phyloP scores from a whole-genome alignment of 2,888 invertebrate species.

The Drosophila kanekoi region DNA sequence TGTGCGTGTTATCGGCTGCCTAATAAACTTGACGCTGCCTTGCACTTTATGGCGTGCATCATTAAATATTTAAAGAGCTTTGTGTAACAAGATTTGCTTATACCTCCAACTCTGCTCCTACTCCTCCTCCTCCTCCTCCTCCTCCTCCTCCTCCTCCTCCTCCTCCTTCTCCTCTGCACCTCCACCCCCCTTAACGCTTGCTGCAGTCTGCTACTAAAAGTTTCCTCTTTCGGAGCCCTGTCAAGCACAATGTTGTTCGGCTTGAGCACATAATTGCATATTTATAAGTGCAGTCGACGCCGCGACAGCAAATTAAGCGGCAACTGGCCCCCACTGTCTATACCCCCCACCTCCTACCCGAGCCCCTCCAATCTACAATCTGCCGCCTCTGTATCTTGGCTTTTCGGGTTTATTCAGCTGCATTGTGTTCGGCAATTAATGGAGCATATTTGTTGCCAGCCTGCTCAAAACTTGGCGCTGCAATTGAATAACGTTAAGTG shows the following conservation, averaged over 20 bases:
- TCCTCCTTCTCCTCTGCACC: too few relatives aligned
- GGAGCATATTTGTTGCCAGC: conserved; percentile 46
- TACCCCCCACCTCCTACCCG: too few relatives aligned
- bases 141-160: too few relatives aligned
- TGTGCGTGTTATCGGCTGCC: conserved; percentile 48
- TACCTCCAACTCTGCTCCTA: conserved; percentile 36
- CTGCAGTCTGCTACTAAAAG: conserved; percentile 36
- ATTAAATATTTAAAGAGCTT: conserved; percentile 78
- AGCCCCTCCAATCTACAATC: fast-evolving
- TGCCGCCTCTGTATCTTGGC: conserved; percentile 19
- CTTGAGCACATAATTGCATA: conserved; percentile 73
- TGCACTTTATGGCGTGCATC: conserved; percentile 67
- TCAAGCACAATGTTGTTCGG: conserved; percentile 65
- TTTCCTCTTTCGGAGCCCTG: conserved; percentile 28
- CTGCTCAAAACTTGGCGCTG: conserved; percentile 37
- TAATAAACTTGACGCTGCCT: conserved; percentile 65
- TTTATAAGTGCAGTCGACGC: conserved; percentile 68
- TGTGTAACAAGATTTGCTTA: conserved; percentile 75
- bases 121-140: too few relatives aligned
- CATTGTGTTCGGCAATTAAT: conserved; percentile 67
- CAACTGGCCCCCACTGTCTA: conserved; percentile 10
- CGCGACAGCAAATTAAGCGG: conserved; percentile 66
- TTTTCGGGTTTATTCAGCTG: conserved; percentile 30
- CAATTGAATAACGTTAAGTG: conserved; percentile 47
- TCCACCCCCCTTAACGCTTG: too few relatives aligned